Evolutionary conservation across 35 echinoderm and acorn worm genomes (phyloP), one percentile per base, ranked within the genome.

Genomic region (Ophioderma brevispina): DNA sequence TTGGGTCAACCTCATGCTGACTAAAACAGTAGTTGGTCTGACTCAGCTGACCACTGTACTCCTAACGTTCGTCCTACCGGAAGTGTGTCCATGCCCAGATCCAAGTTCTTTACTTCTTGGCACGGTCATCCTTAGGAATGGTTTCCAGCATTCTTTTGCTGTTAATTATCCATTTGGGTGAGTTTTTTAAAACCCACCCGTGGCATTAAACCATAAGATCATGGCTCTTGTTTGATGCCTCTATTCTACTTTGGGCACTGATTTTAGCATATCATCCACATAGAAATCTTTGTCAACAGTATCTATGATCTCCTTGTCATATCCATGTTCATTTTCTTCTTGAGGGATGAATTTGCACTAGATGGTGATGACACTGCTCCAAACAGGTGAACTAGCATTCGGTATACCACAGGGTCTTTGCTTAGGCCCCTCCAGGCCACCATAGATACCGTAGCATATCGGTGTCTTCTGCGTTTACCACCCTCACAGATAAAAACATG

Each of bases 111-210:
- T 25, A 88, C 38, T 37, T 85, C 43, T 36, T 35, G 28, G 94
- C 94, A 6, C n/a, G n/a, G n/a, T n/a, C n/a, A n/a, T n/a, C n/a
- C n/a, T 38, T 25, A 8, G 8, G 94, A 21, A 96, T 81, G 56
- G 82, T 39, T 36, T 55, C 32, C 8, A 95, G 34, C 23, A 88
- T 80, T 32, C 59, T n/a, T 64, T 70, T 21, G 39, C 82, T 88
- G 64, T 95, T 95, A 25, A 55, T 91, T 5, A 90, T 43, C 76
- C 82, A 95, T 82, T 95, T 91, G 18, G 89, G 86, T 33, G 87
- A 50, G 0, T n/a, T n/a, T n/a, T n/a, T n/a, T n/a, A n/a, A n/a
- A n/a, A n/a, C n/a, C n/a, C n/a, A n/a, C n/a, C n/a, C n/a, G n/a
- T n/a, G n/a, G n/a, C n/a, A 77, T 25, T 35, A 95, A 87, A 0